Conservation (phyloP, 2,888 invertebrate genomes). For the Lissonota sp. region DNA sequence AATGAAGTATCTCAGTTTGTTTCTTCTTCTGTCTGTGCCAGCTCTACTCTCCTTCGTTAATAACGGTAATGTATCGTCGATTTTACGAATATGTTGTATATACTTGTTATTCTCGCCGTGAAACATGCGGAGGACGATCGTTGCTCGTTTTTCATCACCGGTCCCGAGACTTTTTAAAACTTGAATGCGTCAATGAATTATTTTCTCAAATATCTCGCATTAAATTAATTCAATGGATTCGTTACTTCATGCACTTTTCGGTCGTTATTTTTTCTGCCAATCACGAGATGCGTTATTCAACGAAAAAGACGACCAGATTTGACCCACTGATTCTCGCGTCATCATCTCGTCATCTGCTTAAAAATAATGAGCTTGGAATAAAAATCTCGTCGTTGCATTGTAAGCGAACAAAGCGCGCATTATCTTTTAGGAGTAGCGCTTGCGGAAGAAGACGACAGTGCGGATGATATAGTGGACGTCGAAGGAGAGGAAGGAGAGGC, state of each 20-base stretch:
- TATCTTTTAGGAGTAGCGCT: conserved; percentile 85
- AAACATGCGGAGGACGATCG: conserved; percentile 25
- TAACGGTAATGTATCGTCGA: conserved; percentile 86
- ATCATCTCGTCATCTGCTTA: background rate
- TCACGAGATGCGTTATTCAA: background rate
- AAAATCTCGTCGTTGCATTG: background rate
- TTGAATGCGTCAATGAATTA: conserved; percentile 25
- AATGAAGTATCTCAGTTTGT: conserved; percentile 90
- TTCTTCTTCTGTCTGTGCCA: conserved; percentile 89
- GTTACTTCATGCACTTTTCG: background rate
- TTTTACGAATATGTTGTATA: conserved; percentile 31
- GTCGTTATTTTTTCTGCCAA: background rate
- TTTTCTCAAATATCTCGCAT: background rate
- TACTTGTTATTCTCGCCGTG: conserved; percentile 35
- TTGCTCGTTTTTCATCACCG: background rate
- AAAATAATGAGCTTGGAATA: background rate
- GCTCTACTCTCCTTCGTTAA: conserved; percentile 89
- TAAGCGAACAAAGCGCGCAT: no score
- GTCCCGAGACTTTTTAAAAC: background rate
- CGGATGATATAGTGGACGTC: conserved; percentile 86
- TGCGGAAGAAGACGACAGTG: conserved; percentile 86
- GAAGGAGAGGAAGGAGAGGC: conserved; percentile 85
- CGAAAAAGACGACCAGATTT: conserved; percentile 30
- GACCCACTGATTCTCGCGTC: background rate
- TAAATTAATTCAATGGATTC: background rate